Evolutionary conservation across 2,797 vertebrate genomes (phyloP), one percentile per base, ranked within the genome.

Genomic region (Fundulus diaphanus): DNA sequence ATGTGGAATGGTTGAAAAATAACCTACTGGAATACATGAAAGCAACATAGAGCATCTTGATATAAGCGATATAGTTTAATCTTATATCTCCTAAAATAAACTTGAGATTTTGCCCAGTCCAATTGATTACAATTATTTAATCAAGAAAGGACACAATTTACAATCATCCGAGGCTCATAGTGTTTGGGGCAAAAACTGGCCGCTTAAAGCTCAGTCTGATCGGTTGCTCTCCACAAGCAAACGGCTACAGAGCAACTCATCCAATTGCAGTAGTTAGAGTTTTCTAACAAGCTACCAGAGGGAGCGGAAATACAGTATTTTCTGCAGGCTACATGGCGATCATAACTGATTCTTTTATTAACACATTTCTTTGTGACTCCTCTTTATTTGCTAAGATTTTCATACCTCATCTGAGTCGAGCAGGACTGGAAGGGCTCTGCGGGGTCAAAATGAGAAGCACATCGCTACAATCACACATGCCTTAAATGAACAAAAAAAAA

Each of bases 341-440:
- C 6, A 12, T 63, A 24, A 66, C 13, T 15, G 11, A n/a, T n/a
- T n/a, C n/a, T n/a, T n/a, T n/a, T n/a, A n/a, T n/a, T n/a, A n/a
- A n/a, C n/a, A n/a, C n/a, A n/a, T n/a, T n/a, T n/a, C n/a, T 44
- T 44, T 44, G 40, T 65, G 61, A 22, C 24, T 65, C 11, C 31
- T 37, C 11, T 16, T 18, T 72, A n/a, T 70, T 68, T 33, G 27
- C 20, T 22, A 59, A 24, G 57, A 29, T 6, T 72, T 63, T 59
- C 85, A 44, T 92, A 96, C 95, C 95, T 96, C 95, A 78, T 96
- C 96, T n/a, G 96, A 96, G 90, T 96, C 95, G 0, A 96, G 93
- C 79, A 96, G 93, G 78, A 96, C 91, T 6, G 96, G 96, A 16
- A 96, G 92, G 74, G 95, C 95, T 82, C 96, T 96, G 88, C 63